Evolutionary conservation across 2,113 vertebrate species (phyloP), one percentile per base, ranked within the genome.

Genomic region (Clarias batrachus): DNA sequence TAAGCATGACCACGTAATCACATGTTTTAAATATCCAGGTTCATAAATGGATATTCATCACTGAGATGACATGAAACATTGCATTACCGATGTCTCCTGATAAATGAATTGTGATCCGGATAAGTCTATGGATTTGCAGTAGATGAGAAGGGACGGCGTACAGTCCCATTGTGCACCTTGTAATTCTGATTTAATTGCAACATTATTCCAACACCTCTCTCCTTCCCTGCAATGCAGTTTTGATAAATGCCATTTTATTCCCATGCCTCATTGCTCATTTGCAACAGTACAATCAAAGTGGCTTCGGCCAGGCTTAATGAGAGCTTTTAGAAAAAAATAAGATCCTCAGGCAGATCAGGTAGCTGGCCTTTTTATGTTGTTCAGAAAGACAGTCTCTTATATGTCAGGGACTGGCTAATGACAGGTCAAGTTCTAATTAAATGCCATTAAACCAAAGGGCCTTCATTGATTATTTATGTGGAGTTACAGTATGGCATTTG

Each of bases 391-490:
- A 37, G 82, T 85, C 56, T 77, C 60, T 85, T 76, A 85, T 85
- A 79, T 85, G 84, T 57, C 70, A 33, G n/a, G 79, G 70, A 82
- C 33, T 73, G 68, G 62, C 62, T 81, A 30, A 85, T 8, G 77
- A 81, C 54, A 78, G 70, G 83, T 81, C 78, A 76, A 30, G 30
- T 30, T 62, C 48, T 14, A 88, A 76, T 85, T 76, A 85, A 82
- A 82, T 74, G 33, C 63, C 62, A 88, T 88, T 88, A 83, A 78
- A 82, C 76, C 48, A 82, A 88, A 82, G 84, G 84, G 77, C 71
- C 41, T 60, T 8, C 63, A 83, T 86, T 21, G 73, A 86, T 88
- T 68, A 86, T 83, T 83, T 79, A 83, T 85, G 73, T 82, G 60
- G 14, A 60, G 83, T 56, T 73, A 33, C 33, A 33, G 33, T 33